Conservation (phyloP, 2,888 invertebrate species). For the Plagodis dolabraria region DNA sequence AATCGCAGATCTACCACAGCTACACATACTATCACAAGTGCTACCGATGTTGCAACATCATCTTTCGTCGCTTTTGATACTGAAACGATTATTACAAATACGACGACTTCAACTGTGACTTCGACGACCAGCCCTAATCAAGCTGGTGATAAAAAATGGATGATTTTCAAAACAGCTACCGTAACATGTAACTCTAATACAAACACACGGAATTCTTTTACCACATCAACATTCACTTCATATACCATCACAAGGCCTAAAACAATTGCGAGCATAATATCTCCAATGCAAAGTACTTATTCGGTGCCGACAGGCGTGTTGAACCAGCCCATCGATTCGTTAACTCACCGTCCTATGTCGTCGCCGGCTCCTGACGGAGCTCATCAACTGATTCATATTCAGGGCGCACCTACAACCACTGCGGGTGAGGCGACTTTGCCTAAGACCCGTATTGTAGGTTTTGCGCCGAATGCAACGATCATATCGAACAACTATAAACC, state of each 20-base stretch:
- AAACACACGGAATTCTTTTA: neutral
- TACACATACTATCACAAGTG: conserved; percentile 4
- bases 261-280: conserved; percentile 6
- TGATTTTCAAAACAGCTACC: neutral
- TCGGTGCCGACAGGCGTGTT: neutral
- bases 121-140: neutral
- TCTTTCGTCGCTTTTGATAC: neutral
- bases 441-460: neutral
- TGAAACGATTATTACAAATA: neutral
- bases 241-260: conserved; percentile 1
- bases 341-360: neutral
- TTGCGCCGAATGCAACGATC: conserved; percentile 2
- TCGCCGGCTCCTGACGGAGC: neutral
- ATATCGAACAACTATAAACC: neutral
- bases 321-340: neutral
- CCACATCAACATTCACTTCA: conserved; percentile 2
- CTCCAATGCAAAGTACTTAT: conserved; percentile 8
- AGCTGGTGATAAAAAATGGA: too few relatives aligned
- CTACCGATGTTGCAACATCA: neutral
- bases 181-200: too few relatives aligned
- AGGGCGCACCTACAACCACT: neutral
- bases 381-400: neutral
- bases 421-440: neutral
- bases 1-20: neutral
- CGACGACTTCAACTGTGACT: conserved; percentile 4